phyloP scores from a whole-genome alignment of 2,113 vertebrate genomes.

The Synodontis membranacea region DNA sequence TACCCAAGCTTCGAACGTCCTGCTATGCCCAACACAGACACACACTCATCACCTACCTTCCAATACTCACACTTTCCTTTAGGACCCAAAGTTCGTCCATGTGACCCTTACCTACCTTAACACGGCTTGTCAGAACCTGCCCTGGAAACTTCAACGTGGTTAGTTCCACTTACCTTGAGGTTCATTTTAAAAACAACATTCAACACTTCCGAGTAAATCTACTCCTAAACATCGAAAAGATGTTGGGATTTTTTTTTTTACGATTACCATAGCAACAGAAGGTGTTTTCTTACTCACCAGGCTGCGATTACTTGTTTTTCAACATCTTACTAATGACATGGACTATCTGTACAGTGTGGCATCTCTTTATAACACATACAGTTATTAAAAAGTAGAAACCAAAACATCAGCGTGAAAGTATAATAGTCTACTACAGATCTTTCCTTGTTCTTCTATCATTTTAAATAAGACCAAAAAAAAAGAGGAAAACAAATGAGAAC shows the following conservation, averaged over 20 bases:
- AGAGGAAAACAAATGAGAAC: slow-evolving; percentile 44
- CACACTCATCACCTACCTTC: slow-evolving; percentile 73
- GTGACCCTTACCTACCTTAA: slow-evolving; percentile 71
- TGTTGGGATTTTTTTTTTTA: slow-evolving; percentile 58
- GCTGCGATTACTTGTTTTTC: slow-evolving; percentile 80
- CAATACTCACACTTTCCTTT: slow-evolving; percentile 70
- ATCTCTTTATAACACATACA: slow-evolving; percentile 59
- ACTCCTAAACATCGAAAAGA: slow-evolving; percentile 64
- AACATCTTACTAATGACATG: slow-evolving; percentile 81
- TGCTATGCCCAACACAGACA: slow-evolving; percentile 62
- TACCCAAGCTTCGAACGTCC: slow-evolving; percentile 51
- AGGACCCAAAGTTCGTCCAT: slow-evolving; percentile 44
- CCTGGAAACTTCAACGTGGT: slow-evolving; percentile 71
- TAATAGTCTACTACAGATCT: slow-evolving; percentile 36
- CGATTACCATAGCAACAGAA: slow-evolving; percentile 77
- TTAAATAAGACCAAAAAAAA: slow-evolving; percentile 42
- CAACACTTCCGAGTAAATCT: slow-evolving; percentile 73
- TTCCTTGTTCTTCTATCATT: slow-evolving; percentile 12
- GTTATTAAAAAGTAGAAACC: slow-evolving; percentile 8
- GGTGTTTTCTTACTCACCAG: slow-evolving; percentile 83
- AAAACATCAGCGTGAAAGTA: slow-evolving; percentile 44
- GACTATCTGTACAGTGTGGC: slow-evolving; percentile 79
- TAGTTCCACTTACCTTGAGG: slow-evolving; percentile 75
- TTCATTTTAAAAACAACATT: slow-evolving; percentile 75
- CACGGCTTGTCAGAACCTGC: slow-evolving; percentile 45